Base-by-base conservation (phyloP, 64 coral and sea anemone species). In the Catalaphyllia jardinei region DNA sequence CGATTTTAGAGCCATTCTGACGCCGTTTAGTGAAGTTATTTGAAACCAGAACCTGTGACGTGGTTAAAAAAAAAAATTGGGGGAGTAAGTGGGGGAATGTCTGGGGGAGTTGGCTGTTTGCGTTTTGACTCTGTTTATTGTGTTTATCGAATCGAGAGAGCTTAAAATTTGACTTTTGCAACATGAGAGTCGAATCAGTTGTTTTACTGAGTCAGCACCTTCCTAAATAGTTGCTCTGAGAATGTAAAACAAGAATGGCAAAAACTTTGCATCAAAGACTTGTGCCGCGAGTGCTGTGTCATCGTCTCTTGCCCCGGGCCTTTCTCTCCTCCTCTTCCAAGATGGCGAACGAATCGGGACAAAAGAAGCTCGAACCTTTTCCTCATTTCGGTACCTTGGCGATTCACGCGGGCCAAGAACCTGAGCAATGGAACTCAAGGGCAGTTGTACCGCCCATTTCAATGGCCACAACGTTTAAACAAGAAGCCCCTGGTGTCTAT, bases 381-480 rank as follows among this genome's bases (percentile, higher is more conserved):
- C 91, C 91, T 17, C 94, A 96, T 93, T 96, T 96, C 75, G 94
- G 94, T 46, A 96, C 94, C 9, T 69, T 96, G 22, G 94, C 94
- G 29, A 96, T 93, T 24, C 94, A 96, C 29, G 91, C 91, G 0
- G 94, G 94, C 1, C 94, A 96, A 90, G 94, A 96, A 51, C 91
- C 94, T 1, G 94, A 96, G 17, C 91, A 93, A 54, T 96, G 94
- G 94, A 65, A 86, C 27, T 96, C 94, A 3, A 77, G 91, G 28
- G 94, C 91, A 5, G 94, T 96, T 9, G 94, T 90, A 14, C 94
- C 94, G 30, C 94, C 94, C 46, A 96, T 96, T 72, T 96, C 94
- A 3, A 93, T 96, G 94, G 72, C 94, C 39, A 90, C 94, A n/a
- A 96, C 94, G 24, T 96, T 96, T 25, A 96, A 96, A 79, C 94